Evolutionary conservation across 1,140 invertebrate genomes (phyloP).

Genomic region (Lepidurus packardi): DNA sequence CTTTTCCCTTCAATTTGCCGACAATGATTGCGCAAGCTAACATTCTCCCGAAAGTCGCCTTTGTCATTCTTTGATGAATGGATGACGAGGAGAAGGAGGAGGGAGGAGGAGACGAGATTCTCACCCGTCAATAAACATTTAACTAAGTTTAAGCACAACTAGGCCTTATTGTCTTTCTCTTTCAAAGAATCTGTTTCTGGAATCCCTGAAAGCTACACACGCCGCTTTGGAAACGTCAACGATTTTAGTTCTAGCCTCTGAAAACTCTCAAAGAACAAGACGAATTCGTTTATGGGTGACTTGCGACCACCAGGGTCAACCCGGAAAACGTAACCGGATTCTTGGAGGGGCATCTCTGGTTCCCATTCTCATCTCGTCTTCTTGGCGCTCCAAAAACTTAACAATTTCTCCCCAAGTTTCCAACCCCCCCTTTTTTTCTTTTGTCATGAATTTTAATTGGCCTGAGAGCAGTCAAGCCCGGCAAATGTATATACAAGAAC

Average conservation of each 20-base stretch:
- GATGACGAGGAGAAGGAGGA: background rate
- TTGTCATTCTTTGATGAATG: background rate
- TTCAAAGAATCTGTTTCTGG: too few relatives aligned
- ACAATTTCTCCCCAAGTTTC: background rate
- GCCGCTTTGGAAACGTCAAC: background rate
- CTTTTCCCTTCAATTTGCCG: conserved; percentile 11
- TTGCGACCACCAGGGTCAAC: conserved; percentile 2
- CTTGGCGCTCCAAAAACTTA: background rate
- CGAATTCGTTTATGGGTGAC: conserved; percentile 21
- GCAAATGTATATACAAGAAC: background rate
- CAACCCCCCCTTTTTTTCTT: conserved; percentile 5
- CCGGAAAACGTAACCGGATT: conserved; percentile 8
- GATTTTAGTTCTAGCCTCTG: background rate
- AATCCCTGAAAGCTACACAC: too few relatives aligned
- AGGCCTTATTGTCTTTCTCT: background rate
- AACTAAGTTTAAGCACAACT: background rate
- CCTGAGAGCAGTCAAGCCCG: background rate
- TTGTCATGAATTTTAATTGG: background rate
- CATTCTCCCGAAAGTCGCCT: background rate
- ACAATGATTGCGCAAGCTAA: conserved; percentile 6
- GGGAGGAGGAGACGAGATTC: background rate
- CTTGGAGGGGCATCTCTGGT: background rate
- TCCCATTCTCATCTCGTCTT: conserved; percentile 15
- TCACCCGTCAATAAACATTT: conserved; percentile 15
- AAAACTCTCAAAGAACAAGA: background rate